Percentiles rank a stretch among this genome's conserved stretches.
phyloP scores from a whole-genome alignment of 2,888 invertebrate species.

The Diachrysia chrysitis region DNA sequence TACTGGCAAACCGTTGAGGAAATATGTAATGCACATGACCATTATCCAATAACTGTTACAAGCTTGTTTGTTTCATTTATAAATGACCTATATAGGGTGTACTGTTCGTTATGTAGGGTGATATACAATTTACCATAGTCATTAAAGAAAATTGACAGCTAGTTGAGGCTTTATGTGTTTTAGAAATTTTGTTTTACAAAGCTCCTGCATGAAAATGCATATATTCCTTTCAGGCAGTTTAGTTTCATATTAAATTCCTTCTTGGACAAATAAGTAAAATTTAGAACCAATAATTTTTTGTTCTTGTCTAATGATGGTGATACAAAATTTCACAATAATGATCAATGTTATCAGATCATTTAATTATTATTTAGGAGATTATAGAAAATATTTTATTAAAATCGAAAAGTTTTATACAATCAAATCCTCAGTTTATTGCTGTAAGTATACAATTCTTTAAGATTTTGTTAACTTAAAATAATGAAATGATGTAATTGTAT shows the following conservation, averaged over 20 bases:
- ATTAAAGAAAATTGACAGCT: neutral
- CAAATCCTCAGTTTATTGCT: neutral
- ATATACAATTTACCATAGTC: neutral
- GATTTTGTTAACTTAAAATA: constrained; percentile 4
- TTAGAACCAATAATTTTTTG: neutral
- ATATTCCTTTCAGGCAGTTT: constrained; percentile 4
- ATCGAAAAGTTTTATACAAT: constrained; percentile 1
- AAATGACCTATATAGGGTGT: neutral
- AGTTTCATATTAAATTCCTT: neutral
- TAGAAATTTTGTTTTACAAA: neutral
- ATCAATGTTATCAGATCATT: neutral
- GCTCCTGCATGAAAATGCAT: constrained; percentile 4
- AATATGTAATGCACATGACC: neutral
- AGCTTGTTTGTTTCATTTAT: neutral
- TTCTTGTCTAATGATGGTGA: neutral
- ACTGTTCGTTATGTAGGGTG: neutral
- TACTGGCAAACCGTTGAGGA: constrained; percentile 6
- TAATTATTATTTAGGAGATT: neutral
- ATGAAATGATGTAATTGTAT: neutral
- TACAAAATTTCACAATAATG: neutral
- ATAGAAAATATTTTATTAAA: neutral
- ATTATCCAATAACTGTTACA: constrained; percentile 7
- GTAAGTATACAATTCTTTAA: neutral
- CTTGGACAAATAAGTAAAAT: neutral
- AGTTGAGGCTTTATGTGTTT: constrained; percentile 2